Conservation (phyloP, 2,113 vertebrate genomes). For the Centrocercus urophasianus region DNA sequence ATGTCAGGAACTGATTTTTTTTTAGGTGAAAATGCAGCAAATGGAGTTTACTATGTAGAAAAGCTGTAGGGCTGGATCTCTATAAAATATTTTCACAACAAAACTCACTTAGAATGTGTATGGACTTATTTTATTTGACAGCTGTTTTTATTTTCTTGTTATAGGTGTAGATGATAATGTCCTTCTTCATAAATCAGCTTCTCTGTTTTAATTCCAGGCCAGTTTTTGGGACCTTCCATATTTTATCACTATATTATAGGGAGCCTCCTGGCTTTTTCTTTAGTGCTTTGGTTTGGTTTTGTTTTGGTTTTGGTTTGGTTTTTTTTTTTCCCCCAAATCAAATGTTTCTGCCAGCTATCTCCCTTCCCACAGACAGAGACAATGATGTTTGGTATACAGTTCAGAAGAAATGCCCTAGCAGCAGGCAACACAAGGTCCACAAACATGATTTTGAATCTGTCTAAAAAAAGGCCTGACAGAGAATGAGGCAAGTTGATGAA, state of each 20-base stretch:
- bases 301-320: too few relatives aligned
- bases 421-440: not conserved
- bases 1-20: conserved; percentile 19
- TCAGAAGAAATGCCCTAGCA: not conserved
- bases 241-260: not conserved
- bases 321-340: not conserved
- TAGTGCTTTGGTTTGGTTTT: not conserved
- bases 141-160: not conserved
- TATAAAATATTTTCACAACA: not conserved
- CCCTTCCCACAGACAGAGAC: not conserved
- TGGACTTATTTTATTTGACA: not conserved
- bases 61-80: not conserved
- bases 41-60: not conserved
- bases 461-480: not conserved
- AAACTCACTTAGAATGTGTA: not conserved
- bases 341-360: not conserved
- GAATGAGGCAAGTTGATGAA: not conserved
- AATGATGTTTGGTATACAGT: not conserved
- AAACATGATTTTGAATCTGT: not conserved
- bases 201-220: not conserved
- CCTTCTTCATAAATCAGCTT: not conserved
- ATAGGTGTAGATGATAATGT: not conserved
- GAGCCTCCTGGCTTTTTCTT: not conserved
- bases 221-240: not conserved
- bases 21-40: conserved; percentile 8